These are phyloP conservation scores for Geophilus truncorum DNA, from an alignment of 2,888 invertebrate genomes.

Conservation along the genomic window DNA sequence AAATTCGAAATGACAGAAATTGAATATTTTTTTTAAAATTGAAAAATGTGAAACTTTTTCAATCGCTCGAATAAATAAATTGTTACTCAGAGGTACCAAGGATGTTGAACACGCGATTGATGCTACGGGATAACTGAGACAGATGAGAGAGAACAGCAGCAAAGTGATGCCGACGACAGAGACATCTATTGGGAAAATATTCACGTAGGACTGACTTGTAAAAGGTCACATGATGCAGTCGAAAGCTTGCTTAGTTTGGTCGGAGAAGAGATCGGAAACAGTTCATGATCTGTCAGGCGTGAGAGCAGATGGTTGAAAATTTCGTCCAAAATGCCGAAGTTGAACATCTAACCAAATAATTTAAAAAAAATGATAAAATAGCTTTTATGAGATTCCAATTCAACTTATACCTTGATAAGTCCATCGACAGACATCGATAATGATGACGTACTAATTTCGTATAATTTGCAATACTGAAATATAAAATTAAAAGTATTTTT, in stretches of 20 bases:
- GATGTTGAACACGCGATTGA: slow-evolving; percentile 1
- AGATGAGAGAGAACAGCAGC: neutral
- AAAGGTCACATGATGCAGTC: neutral
- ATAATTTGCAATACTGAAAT: too few relatives aligned
- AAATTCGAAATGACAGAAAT: neutral
- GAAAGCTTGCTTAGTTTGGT: too few relatives aligned
- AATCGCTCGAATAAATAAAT: neutral
- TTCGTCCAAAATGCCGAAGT: neutral
- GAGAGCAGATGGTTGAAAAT: neutral
- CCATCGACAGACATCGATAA: too few relatives aligned
- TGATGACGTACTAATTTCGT: too few relatives aligned
- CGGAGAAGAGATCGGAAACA: too few relatives aligned
- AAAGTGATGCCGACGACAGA: neutral
- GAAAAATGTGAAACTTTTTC: neutral
- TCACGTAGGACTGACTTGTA: neutral
- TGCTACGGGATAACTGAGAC: neutral
- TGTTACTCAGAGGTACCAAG: neutral
- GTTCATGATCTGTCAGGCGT: neutral
- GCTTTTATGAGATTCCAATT: neutral
- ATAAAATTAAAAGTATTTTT: too few relatives aligned
- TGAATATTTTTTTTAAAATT: neutral
- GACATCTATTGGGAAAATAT: neutral
- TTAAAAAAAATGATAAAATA: neutral
- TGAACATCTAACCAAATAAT: neutral
- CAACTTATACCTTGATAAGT: neutral